Conservation (phyloP, 1,140 invertebrate species). For the Lasioglossum albipes region DNA sequence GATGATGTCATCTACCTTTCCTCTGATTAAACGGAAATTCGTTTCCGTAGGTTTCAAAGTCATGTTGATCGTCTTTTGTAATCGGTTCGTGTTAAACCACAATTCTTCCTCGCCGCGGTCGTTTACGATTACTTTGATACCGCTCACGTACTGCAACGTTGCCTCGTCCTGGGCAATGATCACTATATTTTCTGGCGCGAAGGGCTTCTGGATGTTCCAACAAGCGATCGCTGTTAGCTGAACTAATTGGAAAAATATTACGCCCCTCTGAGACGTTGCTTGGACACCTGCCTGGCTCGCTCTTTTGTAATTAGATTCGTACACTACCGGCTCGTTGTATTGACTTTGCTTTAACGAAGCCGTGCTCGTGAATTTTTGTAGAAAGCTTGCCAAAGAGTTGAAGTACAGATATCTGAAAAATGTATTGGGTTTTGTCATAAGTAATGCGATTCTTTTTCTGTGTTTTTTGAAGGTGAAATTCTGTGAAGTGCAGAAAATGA, state of each 20-base stretch:
- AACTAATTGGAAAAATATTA: slow-evolving; percentile 86
- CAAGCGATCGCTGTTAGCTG: slow-evolving; percentile 85
- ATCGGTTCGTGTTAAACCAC: slow-evolving; percentile 78
- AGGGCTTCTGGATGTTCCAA: slow-evolving; percentile 85
- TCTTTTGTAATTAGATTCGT: slow-evolving; percentile 74
- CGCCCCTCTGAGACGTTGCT: slow-evolving; percentile 79
- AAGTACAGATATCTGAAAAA: slow-evolving; percentile 78
- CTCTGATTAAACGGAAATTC: slow-evolving; percentile 75
- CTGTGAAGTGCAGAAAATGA: no score
- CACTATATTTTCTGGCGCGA: slow-evolving; percentile 81
- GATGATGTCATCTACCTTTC: slow-evolving; percentile 75
- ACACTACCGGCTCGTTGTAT: slow-evolving; percentile 71
- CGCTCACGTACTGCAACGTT: slow-evolving; percentile 85
- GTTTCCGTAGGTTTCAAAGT: slow-evolving; percentile 71
- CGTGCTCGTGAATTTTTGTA: slow-evolving; percentile 73
- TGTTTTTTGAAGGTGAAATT: no score
- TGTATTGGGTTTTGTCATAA: no score
- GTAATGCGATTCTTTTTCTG: no score
- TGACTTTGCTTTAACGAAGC: slow-evolving; percentile 72
- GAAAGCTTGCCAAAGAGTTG: slow-evolving; percentile 78
- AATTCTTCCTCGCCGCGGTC: slow-evolving; percentile 72
- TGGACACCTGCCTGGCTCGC: slow-evolving; percentile 77
- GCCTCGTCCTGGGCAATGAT: slow-evolving; percentile 81
- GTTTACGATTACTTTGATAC: slow-evolving; percentile 78
- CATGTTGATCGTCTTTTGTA: slow-evolving; percentile 78